Percentiles rank a stretch among this genome's conserved stretches.
Conservation (phyloP, 2,888 invertebrate species). For the Hemicrepidius hirtus region DNA sequence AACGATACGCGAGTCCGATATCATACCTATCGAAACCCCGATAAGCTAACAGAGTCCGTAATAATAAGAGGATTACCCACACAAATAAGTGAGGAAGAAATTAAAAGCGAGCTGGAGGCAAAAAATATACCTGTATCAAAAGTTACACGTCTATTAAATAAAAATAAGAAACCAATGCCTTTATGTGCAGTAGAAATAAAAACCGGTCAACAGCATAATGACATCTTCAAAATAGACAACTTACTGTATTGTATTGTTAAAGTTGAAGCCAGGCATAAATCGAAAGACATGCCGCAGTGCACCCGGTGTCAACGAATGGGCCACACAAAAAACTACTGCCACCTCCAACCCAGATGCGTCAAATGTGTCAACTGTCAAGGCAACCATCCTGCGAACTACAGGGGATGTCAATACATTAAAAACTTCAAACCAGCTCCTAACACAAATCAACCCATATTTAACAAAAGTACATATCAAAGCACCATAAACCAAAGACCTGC, state of each 20-base stretch:
- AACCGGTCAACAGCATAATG: neutral
- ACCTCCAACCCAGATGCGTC: conserved; percentile 11
- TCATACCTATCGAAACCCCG: conserved; percentile 10
- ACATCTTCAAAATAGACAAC: conserved; percentile 9
- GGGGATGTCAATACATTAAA: conserved; percentile 8
- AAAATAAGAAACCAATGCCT: conserved; percentile 10
- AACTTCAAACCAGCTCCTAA: too few relatives aligned
- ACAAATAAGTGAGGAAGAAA: neutral
- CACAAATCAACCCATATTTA: too few relatives aligned
- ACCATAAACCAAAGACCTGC: too few relatives aligned
- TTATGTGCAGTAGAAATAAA: conserved; percentile 13
- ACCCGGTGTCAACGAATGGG: too few relatives aligned
- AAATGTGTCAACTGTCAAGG: conserved; percentile 14
- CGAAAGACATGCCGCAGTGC: too few relatives aligned
- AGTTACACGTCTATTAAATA: too few relatives aligned
- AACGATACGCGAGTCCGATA: neutral
- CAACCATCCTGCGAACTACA: too few relatives aligned
- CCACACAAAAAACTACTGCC: too few relatives aligned
- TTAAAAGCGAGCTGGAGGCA: neutral
- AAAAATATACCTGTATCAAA: neutral
- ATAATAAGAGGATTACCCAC: conserved; percentile 13
- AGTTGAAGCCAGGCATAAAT: too few relatives aligned
- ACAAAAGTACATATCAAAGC: too few relatives aligned
- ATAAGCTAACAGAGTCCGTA: conserved; percentile 1
- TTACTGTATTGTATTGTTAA: too few relatives aligned